These are phyloP conservation scores for Haplochromis burtoni DNA, from an alignment of 2,113 vertebrate species.

Conservation along the genomic window DNA sequence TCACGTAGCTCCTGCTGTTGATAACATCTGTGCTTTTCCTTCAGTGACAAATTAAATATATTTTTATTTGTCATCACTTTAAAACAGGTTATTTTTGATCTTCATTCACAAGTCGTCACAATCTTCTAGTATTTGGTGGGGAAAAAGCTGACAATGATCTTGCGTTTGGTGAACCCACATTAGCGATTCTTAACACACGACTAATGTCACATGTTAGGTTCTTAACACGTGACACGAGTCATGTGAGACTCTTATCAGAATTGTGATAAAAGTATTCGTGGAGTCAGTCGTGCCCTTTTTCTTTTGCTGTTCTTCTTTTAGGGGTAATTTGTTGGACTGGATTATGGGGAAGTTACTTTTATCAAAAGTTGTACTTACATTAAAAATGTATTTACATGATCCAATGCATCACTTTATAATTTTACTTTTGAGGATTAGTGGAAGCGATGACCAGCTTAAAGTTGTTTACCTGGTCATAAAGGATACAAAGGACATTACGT, in stretches of 20 bases:
- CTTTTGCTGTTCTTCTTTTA: not conserved
- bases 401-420: not conserved
- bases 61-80: not conserved
- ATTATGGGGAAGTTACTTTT: not conserved
- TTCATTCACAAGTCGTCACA: not conserved
- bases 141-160: fast-evolving
- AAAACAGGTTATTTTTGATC: not conserved
- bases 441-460: not conserved
- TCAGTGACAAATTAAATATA: not conserved
- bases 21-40: not conserved
- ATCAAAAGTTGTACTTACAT: not conserved
- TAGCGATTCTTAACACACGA: not conserved
- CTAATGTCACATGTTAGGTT: not conserved
- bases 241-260: not conserved
- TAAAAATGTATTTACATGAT: not conserved
- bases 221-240: not conserved
- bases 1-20: not conserved
- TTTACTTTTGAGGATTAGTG: not conserved
- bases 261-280: not conserved
- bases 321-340: not conserved
- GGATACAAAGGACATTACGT: fast-evolving
- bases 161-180: not conserved
- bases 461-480: not conserved
- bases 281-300: not conserved
- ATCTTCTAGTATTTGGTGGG: not conserved